phyloP scores from a whole-genome alignment of 1,140 invertebrate genomes.

The Drosophila kikkawai region DNA sequence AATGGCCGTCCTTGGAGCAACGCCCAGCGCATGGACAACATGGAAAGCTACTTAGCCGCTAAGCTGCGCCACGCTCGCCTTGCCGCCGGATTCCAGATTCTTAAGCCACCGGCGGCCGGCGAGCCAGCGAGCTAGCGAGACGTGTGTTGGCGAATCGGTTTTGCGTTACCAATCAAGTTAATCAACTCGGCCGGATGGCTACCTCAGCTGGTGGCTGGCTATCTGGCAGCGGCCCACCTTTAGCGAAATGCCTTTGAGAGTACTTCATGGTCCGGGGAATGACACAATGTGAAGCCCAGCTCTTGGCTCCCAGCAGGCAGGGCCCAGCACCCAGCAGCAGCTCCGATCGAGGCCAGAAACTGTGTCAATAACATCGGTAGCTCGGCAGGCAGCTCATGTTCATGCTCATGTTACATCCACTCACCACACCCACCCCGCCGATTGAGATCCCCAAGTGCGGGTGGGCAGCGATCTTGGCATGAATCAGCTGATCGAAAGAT shows the following conservation, averaged over 20 bases:
- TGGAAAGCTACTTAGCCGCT: constrained; percentile 57
- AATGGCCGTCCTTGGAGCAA: constrained; percentile 79
- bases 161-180: constrained; percentile 84
- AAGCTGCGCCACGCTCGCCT: constrained; percentile 58
- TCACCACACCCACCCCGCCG: constrained; percentile 41
- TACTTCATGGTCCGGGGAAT: constrained; percentile 64
- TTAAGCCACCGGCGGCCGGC: constrained; percentile 46
- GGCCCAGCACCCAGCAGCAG: constrained; percentile 13
- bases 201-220: constrained; percentile 50
- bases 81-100: constrained; percentile 60
- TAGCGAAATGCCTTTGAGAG: constrained; percentile 68
- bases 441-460: constrained; percentile 41
- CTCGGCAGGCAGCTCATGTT: constrained; percentile 45
- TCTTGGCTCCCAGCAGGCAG: constrained; percentile 6
- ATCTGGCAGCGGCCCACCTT: constrained; percentile 63
- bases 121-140: constrained; percentile 22
- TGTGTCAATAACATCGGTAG: constrained; percentile 74
- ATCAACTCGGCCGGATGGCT: constrained; percentile 79
- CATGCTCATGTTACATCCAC: constrained; percentile 69
- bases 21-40: constrained; percentile 72
- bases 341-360: constrained; percentile 65
- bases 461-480: constrained; percentile 63
- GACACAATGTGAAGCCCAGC: constrained; percentile 50
- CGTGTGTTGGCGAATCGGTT: constrained; percentile 78
- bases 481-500: constrained; percentile 67